Conservation (phyloP, 2,888 invertebrate species). For the Phaedon cochleariae region DNA sequence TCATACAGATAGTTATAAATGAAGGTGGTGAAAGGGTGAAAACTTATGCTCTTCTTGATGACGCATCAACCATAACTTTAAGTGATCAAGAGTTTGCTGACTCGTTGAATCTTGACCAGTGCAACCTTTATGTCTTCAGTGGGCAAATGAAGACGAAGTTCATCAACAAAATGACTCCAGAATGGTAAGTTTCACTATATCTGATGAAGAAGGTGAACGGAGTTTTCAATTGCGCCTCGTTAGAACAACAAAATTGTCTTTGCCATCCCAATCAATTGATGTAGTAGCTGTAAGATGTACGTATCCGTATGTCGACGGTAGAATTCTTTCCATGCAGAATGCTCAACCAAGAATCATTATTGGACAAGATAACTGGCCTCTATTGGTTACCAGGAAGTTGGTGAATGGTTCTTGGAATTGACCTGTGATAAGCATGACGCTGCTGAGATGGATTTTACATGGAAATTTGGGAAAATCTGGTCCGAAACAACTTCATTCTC, state of each 20-base stretch:
- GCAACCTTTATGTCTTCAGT: background rate
- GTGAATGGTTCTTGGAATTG: conserved; percentile 15
- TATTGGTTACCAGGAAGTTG: conserved; percentile 12
- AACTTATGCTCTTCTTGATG: background rate
- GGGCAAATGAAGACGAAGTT: background rate
- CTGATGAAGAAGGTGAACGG: background rate
- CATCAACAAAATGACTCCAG: conserved; percentile 1
- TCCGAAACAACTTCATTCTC: background rate
- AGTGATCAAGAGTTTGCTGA: conserved; percentile 4
- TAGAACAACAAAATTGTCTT: background rate
- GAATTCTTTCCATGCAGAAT: conserved; percentile 14
- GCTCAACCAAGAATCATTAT: conserved; percentile 14
- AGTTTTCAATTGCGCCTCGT: background rate
- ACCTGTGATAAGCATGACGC: conserved; percentile 16
- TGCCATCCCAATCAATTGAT: background rate
- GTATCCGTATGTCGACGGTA: conserved; percentile 17
- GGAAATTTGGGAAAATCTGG: background rate
- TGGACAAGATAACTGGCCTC: conserved; percentile 23
- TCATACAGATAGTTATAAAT: no score
- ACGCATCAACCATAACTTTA: background rate
- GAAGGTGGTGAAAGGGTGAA: no score
- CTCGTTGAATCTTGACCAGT: background rate
- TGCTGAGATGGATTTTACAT: conserved; percentile 12
- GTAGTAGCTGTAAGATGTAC: background rate
- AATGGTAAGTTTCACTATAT: background rate